Evolutionary conservation across 2,888 invertebrate species (phyloP), one percentile per base, ranked within the genome.

Genomic region (Desoria tigrina): DNA sequence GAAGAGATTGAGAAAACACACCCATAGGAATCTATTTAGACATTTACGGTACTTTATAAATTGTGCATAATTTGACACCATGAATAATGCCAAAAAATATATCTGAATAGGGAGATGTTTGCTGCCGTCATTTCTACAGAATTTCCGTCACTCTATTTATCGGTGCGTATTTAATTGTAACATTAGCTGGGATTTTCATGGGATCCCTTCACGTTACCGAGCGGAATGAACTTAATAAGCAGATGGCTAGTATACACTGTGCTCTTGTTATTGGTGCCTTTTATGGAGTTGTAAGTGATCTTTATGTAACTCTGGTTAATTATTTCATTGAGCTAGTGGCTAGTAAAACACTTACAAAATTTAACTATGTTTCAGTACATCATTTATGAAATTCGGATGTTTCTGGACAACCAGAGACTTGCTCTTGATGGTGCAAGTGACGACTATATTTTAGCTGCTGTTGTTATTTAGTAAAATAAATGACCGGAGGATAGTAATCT

Each of bases 261-360:
- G 45, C 45, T 45, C 45, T 45, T 45, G 21, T 45, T 45, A 45
- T 45, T 21, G 45, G 45, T 11, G n/a, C 45, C 6, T 45, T 45
- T 18, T 45, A 45, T n/a, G 45, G 9, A 16, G 16, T 6, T 45
- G 45, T 45, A 45, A 6, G 45, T 45, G 6, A 45, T 6, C 16
- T 45, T 45, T 11, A 18, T 9, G 45, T n/a, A 45, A 18, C 21
- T 45, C 16, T 18, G n/a, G 16, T 45, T 6, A 45, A 9, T 21
- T 21, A 9, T 18, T 45, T 11, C 45, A 45, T 6, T 11, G 9
- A 45, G 16, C 45, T 45, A 16, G 6, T 6, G n/a, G 45, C n/a
- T 11, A 45, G n/a, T 18, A 21, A 45, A 45, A 18, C 16, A 39
- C 9, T 39, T 11, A 39, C 39, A 39, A 39, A 39, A 39, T 39